These are phyloP conservation scores for Oligia latruncula DNA, from an alignment of 2,888 invertebrate genomes.

Conservation along the genomic window DNA sequence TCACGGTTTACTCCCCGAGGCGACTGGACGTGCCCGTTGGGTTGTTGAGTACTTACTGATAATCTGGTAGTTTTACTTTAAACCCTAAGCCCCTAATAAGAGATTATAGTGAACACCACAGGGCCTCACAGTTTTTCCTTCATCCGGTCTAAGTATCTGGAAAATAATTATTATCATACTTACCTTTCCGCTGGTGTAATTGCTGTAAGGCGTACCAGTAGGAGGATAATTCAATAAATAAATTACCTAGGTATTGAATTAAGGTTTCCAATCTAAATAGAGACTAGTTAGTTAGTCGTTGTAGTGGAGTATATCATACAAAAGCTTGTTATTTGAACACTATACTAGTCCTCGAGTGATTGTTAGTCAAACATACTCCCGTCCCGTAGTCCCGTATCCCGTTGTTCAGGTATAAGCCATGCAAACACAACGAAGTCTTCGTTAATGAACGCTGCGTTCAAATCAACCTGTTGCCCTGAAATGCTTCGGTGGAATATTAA, in stretches of 20 bases:
- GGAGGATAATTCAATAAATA: too few species aligned
- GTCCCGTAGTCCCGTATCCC: too few species aligned
- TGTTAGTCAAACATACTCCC: neutral
- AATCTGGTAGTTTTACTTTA: too few species aligned
- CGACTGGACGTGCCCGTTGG: too few species aligned
- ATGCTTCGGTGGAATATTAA: neutral
- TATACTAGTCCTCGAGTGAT: neutral
- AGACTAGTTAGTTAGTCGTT: neutral
- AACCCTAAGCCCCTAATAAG: too few species aligned
- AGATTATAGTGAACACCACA: too few species aligned
- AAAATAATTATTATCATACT: neutral
- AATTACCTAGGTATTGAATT: neutral
- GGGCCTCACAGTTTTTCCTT: neutral
- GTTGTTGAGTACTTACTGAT: too few species aligned
- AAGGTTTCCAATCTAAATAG: neutral
- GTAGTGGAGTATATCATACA: neutral
- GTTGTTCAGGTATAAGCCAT: neutral
- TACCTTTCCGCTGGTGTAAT: too few species aligned
- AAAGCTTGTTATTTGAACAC: too few species aligned
- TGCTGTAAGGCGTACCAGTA: too few species aligned
- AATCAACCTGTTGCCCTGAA: neutral
- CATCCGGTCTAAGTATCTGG: too few species aligned
- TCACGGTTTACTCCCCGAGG: too few species aligned
- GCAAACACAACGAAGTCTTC: neutral
- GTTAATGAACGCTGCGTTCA: conserved; percentile 3